Percentiles rank a stretch among this genome's conserved stretches.
phyloP scores from a whole-genome alignment of 2,113 vertebrate species.

The Pterocles orientalis region DNA sequence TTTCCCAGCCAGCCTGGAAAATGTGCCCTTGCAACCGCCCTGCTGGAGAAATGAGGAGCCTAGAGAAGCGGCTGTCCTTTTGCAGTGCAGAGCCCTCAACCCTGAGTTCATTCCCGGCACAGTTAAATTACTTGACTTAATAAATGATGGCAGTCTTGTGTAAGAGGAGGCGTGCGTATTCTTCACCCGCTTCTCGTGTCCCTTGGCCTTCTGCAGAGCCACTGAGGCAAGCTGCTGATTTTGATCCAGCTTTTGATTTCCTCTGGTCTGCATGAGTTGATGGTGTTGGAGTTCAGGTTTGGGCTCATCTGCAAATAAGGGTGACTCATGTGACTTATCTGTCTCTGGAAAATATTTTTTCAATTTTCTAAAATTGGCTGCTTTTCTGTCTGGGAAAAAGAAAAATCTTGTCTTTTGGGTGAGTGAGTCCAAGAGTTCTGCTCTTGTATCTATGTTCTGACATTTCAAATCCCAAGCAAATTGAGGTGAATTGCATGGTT shows the following conservation, averaged over 20 bases:
- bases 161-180: not conserved
- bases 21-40: not conserved
- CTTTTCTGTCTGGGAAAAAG: not conserved
- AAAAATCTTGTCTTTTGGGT: not conserved
- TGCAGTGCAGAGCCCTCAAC: not conserved
- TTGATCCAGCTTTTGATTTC: not conserved
- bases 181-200: rapidly evolving
- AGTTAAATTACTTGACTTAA: not conserved
- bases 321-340: not conserved
- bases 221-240: not conserved
- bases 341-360: not conserved
- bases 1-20: rapidly evolving
- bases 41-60: not conserved
- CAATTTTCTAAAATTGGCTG: not conserved
- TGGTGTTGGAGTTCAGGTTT: not conserved
- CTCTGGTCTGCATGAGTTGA: not conserved
- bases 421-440: not conserved
- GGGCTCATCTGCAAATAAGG: not conserved
- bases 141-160: not conserved
- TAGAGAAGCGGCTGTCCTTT: not conserved
- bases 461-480: not conserved
- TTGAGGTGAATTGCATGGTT: not conserved
- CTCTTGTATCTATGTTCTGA: not conserved
- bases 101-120: rapidly evolving
- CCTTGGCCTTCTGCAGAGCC: not conserved